These are phyloP conservation scores for Magallana ariakensis DNA, from an alignment of 1,140 invertebrate genomes.

Conservation along the genomic window DNA sequence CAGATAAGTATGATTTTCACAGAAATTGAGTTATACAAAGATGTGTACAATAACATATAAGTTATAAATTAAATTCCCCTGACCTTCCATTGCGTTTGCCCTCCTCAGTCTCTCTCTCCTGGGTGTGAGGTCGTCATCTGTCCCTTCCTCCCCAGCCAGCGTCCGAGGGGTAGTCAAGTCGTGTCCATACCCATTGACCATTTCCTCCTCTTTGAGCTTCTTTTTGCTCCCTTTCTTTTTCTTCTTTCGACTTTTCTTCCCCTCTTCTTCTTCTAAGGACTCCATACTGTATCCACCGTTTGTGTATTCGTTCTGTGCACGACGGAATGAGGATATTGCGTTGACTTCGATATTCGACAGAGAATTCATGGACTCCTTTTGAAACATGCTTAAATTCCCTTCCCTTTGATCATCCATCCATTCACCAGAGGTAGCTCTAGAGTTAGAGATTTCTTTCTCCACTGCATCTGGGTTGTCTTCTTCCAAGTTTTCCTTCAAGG, in stretches of 20 bases:
- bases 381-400: not conserved
- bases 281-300: not conserved
- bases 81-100: constrained; percentile 24
- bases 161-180: constrained; percentile 46
- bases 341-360: constrained; percentile 59
- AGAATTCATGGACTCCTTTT: constrained; percentile 52
- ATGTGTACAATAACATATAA: too few relatives aligned
- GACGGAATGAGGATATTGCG: not conserved
- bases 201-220: constrained; percentile 7
- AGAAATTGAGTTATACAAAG: too few relatives aligned
- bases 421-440: not conserved
- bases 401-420: not conserved
- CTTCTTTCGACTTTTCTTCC: constrained; percentile 35
- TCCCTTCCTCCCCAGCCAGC: not conserved
- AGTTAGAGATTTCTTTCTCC: not conserved
- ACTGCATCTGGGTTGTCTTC: constrained; percentile 47
- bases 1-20: too few relatives aligned
- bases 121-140: constrained; percentile 9
- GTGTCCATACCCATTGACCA: constrained; percentile 32
- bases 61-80: not conserved
- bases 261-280: constrained; percentile 14
- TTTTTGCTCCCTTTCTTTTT: constrained; percentile 55
- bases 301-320: not conserved
- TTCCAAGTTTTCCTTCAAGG: constrained; percentile 47
- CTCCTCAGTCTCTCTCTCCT: constrained; percentile 6